Percentiles rank a stretch among this genome's conserved stretches.
phyloP scores from a whole-genome alignment of 2,888 invertebrate species.

The Hemistola chrysoprasaria region DNA sequence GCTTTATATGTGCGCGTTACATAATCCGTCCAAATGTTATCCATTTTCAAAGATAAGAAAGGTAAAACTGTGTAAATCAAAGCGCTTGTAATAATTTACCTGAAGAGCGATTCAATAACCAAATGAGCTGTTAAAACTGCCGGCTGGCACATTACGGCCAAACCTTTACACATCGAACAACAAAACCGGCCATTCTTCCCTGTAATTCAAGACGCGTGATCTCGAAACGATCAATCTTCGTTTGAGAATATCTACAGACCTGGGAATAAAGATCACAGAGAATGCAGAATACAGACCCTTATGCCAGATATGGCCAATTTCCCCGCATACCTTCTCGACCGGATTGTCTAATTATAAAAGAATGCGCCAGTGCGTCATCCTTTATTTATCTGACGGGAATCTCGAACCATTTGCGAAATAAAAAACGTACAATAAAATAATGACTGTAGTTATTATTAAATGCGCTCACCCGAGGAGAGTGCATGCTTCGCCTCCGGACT shows the following conservation, averaged over 20 bases:
- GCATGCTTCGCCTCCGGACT: slow-evolving; percentile 22
- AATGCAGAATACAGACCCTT: slow-evolving; percentile 17
- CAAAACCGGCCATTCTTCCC: slow-evolving; percentile 16
- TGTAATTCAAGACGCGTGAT: slow-evolving; percentile 42
- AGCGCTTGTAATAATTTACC: too few relatives aligned
- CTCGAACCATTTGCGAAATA: slow-evolving; percentile 36
- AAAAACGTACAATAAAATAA: slow-evolving; percentile 31
- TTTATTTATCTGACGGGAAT: slow-evolving; percentile 45
- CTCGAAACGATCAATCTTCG: slow-evolving; percentile 45
- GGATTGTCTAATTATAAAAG: slow-evolving; percentile 51
- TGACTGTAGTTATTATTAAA: slow-evolving; percentile 36
- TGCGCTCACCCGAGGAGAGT: slow-evolving; percentile 25
- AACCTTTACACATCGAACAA: slow-evolving; percentile 11
- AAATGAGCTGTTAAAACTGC: slow-evolving; percentile 16
- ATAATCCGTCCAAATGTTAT: too few relatives aligned
- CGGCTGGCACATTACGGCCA: slow-evolving; percentile 14
- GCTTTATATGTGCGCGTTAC: too few relatives aligned
- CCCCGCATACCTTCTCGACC: slow-evolving; percentile 33
- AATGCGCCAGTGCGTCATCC: slow-evolving; percentile 48
- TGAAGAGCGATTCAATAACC: slow-evolving; percentile 4
- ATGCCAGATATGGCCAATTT: slow-evolving; percentile 37
- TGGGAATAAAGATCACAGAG: background rate
- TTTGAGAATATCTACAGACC: slow-evolving; percentile 23
- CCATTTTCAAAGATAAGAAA: too few relatives aligned
- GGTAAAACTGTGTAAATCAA: too few relatives aligned